Evolutionary conservation across 1,140 invertebrate species (phyloP).

Genomic region (Drosophila parabipectinata): DNA sequence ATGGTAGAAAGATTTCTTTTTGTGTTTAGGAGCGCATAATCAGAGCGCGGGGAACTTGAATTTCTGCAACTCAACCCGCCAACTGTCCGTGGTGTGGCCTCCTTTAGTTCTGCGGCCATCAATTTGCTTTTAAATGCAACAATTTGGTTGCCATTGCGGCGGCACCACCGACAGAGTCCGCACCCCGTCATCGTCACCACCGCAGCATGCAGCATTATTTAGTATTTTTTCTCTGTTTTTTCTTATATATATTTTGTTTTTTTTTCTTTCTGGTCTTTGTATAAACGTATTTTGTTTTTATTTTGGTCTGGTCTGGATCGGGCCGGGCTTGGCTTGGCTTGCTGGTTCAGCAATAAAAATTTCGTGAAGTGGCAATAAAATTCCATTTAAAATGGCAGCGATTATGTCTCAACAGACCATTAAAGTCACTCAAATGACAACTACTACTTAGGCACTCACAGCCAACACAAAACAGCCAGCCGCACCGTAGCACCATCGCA

Average conservation of each 20-base stretch:
- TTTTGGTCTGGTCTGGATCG: constrained; percentile 18
- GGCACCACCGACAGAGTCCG: constrained; percentile 23
- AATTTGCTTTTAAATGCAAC: constrained; percentile 84
- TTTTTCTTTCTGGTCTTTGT: constrained; percentile 2
- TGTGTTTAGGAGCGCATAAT: constrained; percentile 50
- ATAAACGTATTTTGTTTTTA: constrained; percentile 43
- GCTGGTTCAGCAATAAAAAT: constrained; percentile 73
- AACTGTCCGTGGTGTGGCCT: constrained; percentile 67
- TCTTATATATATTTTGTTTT: constrained; percentile 1
- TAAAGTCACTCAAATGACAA: constrained; percentile 84
- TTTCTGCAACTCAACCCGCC: constrained; percentile 49
- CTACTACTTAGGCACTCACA: constrained; percentile 81
- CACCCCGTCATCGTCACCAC: constrained; percentile 65
- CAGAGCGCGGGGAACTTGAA: constrained; percentile 65
- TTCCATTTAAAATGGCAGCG: constrained; percentile 84
- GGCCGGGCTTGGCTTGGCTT: constrained; percentile 15
- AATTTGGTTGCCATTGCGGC: constrained; percentile 77
- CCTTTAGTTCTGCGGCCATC: constrained; percentile 82
- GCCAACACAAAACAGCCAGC: constrained; percentile 35
- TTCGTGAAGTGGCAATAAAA: constrained; percentile 84
- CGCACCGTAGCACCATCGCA: constrained; percentile 1
- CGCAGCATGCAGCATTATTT: constrained; percentile 62
- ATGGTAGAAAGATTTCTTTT: neutral
- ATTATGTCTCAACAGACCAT: constrained; percentile 84
- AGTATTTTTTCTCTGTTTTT: constrained; percentile 13